phyloP scores from a whole-genome alignment of 2,888 invertebrate genomes.

The Pristionchus fissidentatus region DNA sequence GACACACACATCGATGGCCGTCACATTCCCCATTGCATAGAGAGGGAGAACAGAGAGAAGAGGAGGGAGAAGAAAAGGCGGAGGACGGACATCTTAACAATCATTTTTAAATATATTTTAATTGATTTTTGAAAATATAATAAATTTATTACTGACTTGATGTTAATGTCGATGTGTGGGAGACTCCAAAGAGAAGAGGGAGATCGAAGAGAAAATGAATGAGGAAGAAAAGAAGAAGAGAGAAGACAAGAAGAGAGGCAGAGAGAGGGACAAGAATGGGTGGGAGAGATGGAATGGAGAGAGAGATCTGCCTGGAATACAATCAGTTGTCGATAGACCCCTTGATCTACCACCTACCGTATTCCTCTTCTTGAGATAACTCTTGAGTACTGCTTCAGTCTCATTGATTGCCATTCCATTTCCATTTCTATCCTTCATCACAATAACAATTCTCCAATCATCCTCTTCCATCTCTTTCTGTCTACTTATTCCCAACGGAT shows the following conservation, averaged over 20 bases:
- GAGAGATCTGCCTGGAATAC: background rate
- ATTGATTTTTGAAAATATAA: background rate
- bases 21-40: constrained; percentile 35
- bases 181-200: constrained; percentile 24
- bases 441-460: constrained; percentile 5
- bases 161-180: background rate
- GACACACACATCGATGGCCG: constrained; percentile 35
- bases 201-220: constrained; percentile 26
- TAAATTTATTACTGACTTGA: background rate
- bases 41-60: constrained; percentile 14
- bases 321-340: background rate
- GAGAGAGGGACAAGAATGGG: constrained; percentile 32
- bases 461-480: background rate
- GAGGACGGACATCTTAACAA: constrained; percentile 23
- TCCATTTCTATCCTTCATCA: constrained; percentile 31
- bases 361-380: background rate
- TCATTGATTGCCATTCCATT: constrained; percentile 43
- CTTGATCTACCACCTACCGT: background rate
- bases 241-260: constrained; percentile 4
- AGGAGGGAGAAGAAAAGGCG: background rate
- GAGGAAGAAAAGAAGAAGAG: constrained; percentile 30
- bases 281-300: background rate
- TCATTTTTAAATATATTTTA: background rate
- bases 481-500: constrained; percentile 18
- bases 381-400: constrained; percentile 14